Evolutionary conservation across 2,888 invertebrate species (phyloP).

Genomic region (Limenitis camilla): DNA sequence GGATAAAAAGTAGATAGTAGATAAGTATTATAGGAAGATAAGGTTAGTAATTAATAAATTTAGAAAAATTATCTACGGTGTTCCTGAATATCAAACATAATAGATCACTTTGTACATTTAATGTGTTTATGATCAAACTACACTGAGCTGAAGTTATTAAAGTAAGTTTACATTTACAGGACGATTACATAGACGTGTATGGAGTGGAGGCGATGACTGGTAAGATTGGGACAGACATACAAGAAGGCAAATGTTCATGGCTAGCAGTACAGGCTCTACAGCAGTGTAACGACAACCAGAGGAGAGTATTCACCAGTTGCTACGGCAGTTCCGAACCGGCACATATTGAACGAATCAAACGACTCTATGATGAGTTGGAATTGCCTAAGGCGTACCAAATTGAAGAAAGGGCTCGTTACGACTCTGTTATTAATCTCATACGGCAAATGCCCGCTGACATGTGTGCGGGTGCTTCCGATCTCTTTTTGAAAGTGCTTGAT

Average conservation of each 20-base stretch:
- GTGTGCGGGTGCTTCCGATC: slow-evolving; percentile 79
- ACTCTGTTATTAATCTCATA: slow-evolving; percentile 46
- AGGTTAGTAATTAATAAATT: no score
- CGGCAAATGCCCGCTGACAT: slow-evolving; percentile 15
- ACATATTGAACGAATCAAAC: slow-evolving; percentile 67
- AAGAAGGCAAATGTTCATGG: slow-evolving; percentile 97
- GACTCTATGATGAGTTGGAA: slow-evolving; percentile 74
- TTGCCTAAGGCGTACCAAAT: slow-evolving; percentile 79
- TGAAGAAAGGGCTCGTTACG: slow-evolving; percentile 83
- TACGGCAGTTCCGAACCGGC: slow-evolving; percentile 80
- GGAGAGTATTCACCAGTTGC: slow-evolving; percentile 69
- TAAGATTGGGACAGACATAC: slow-evolving; percentile 91
- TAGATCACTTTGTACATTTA: no score
- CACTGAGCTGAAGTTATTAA: neutral
- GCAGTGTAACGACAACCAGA: slow-evolving; percentile 78
- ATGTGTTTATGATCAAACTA: neutral
- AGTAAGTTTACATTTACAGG: slow-evolving; percentile 54
- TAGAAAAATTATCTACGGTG: no score
- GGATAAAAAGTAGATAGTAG: no score
- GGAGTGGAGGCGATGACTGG: slow-evolving; percentile 87
- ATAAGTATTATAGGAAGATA: no score
- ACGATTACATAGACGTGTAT: slow-evolving; percentile 91
- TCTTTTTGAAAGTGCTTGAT: slow-evolving; percentile 83
- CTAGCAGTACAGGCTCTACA: slow-evolving; percentile 88
- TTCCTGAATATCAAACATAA: no score